Conservation (phyloP, 2,113 vertebrate genomes). For the Platysternon megacephalum region DNA sequence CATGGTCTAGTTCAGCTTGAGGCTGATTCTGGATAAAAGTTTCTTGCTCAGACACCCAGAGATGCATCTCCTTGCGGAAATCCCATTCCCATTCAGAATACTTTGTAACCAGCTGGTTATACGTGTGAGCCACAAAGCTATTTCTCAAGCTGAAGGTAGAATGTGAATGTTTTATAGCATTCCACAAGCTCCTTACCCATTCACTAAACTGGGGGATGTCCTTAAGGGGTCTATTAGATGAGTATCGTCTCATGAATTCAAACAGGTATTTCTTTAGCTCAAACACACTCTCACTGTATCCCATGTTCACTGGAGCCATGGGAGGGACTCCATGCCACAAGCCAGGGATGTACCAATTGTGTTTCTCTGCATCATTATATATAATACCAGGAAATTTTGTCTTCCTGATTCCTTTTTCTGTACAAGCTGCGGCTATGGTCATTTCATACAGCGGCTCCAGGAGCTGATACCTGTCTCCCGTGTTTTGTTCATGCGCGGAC, state of each 20-base stretch:
- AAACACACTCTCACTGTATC: conserved; percentile 71
- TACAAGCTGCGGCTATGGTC: conserved; percentile 72
- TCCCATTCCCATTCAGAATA: background rate
- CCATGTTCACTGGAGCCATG: conserved; percentile 67
- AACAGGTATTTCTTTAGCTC: conserved; percentile 71
- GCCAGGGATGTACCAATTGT: conserved; percentile 66
- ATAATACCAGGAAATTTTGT: background rate
- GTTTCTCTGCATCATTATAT: background rate
- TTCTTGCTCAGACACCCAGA: conserved; percentile 60
- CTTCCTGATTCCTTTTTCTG: conserved; percentile 65
- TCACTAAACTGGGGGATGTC: conserved; percentile 64
- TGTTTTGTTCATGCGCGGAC: conserved; percentile 74
- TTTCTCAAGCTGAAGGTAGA: background rate
- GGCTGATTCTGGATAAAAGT: conserved; percentile 51
- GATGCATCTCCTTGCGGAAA: background rate
- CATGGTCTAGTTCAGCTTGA: background rate
- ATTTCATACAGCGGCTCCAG: conserved; percentile 75
- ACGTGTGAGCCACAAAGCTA: conserved; percentile 4
- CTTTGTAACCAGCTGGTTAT: background rate
- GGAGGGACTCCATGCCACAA: conserved; percentile 70
- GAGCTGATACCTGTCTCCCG: conserved; percentile 70
- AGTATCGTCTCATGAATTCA: conserved; percentile 61
- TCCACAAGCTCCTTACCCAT: conserved; percentile 65
- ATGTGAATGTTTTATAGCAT: background rate
- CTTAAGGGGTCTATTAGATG: conserved; percentile 43